A percentile compares a stretch with the other conserved stretches of the same genome.
phyloP scores from a whole-genome alignment of 2,888 invertebrate species.

The Hymenopus coronatus region DNA sequence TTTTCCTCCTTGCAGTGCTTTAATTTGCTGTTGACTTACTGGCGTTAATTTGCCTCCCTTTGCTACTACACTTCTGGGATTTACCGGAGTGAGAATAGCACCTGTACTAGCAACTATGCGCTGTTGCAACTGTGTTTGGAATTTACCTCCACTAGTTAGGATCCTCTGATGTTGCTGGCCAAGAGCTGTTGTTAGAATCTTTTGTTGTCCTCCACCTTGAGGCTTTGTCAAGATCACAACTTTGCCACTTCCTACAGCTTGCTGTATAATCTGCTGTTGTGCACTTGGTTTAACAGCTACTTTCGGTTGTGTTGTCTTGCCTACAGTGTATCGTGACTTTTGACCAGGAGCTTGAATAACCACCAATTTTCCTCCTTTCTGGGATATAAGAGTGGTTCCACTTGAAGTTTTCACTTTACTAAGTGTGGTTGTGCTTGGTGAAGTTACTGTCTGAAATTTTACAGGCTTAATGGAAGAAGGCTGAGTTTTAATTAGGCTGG shows the following conservation, averaged over 20 bases:
- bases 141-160: slow-evolving; percentile 1
- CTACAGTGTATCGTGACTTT: slow-evolving; percentile 43
- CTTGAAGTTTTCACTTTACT: background rate
- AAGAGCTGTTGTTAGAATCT: slow-evolving; percentile 42
- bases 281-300: slow-evolving; percentile 40
- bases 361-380: slow-evolving; percentile 44
- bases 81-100: slow-evolving; percentile 24
- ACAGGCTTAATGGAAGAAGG: background rate
- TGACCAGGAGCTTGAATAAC: slow-evolving; percentile 45
- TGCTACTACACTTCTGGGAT: slow-evolving; percentile 10
- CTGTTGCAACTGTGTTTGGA: slow-evolving; percentile 7
- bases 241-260: slow-evolving; percentile 44
- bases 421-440: background rate
- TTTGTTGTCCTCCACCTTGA: slow-evolving; percentile 19
- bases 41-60: slow-evolving; percentile 45
- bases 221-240: slow-evolving; percentile 46
- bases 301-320: slow-evolving; percentile 40
- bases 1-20: slow-evolving; percentile 43
- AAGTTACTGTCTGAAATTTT: background rate
- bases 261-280: slow-evolving; percentile 39
- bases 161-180: slow-evolving; percentile 59
- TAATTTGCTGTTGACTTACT: slow-evolving; percentile 46
- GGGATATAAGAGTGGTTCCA: slow-evolving; percentile 35
- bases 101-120: slow-evolving; percentile 25
- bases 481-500: background rate